phyloP scores from a whole-genome alignment of 1,140 invertebrate genomes.

The Cheumatopsyche charites region DNA sequence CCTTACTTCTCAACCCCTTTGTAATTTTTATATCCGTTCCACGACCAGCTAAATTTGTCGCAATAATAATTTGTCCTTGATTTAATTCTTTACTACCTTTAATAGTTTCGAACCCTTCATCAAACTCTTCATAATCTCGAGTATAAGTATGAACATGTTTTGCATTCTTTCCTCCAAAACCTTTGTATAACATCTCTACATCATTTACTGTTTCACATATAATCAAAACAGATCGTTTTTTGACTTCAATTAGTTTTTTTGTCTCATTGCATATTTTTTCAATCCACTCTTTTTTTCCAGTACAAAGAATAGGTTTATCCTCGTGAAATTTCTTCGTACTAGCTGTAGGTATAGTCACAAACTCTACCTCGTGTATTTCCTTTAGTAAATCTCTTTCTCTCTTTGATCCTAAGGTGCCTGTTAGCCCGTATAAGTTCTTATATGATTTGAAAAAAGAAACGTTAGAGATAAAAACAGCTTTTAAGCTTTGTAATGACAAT shows the following conservation, averaged over 20 bases:
- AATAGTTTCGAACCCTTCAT: constrained; percentile 37
- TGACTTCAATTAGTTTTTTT: neutral
- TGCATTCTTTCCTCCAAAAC: constrained; percentile 19
- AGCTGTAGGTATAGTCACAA: constrained; percentile 50
- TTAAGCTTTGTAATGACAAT: constrained; percentile 52
- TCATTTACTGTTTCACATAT: constrained; percentile 52
- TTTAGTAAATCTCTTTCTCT: constrained; percentile 49
- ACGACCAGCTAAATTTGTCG: constrained; percentile 57
- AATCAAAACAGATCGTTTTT: constrained; percentile 49
- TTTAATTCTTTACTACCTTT: constrained; percentile 27
- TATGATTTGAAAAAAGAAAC: constrained; percentile 54
- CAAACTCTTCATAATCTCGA: constrained; percentile 46
- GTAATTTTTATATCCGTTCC: constrained; percentile 55
- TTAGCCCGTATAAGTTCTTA: constrained; percentile 51
- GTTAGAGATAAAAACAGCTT: constrained; percentile 56
- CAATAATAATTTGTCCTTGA: constrained; percentile 50
- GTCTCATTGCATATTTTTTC: neutral
- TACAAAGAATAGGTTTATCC: constrained; percentile 41
- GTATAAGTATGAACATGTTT: constrained; percentile 40
- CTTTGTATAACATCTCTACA: constrained; percentile 37
- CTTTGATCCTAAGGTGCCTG: constrained; percentile 51
- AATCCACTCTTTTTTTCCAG: neutral
- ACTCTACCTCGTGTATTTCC: constrained; percentile 50
- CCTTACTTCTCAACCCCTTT: constrained; percentile 47
- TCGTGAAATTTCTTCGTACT: constrained; percentile 48